Percentiles rank a stretch among this genome's conserved stretches.
These are phyloP conservation scores for Drosophila cognata DNA, from an alignment of 2,888 invertebrate genomes.

Conservation along the genomic window DNA sequence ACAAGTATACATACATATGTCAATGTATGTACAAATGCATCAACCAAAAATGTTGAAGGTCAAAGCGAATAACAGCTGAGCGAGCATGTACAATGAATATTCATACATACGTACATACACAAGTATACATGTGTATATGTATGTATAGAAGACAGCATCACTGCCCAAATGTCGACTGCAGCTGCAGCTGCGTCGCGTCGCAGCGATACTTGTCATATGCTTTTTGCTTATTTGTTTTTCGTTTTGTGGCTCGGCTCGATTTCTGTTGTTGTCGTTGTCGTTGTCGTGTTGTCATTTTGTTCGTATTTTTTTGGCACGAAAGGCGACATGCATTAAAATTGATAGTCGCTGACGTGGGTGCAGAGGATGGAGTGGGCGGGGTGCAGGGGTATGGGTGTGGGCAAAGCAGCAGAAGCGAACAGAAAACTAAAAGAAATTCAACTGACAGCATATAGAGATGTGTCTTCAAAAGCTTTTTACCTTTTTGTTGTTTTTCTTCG, in stretches of 20 bases:
- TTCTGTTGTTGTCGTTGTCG: constrained; percentile 24
- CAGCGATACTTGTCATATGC: constrained; percentile 47
- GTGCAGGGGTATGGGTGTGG: background rate
- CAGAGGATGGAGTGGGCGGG: background rate
- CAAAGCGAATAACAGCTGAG: constrained; percentile 51
- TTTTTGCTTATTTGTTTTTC: constrained; percentile 52
- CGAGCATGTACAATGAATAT: constrained; percentile 8
- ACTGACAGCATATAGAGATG: constrained; percentile 47
- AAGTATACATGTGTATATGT: background rate
- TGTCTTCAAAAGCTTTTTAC: constrained; percentile 44
- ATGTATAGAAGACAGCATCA: constrained; percentile 8
- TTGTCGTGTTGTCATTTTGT: constrained; percentile 27
- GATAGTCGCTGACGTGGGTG: constrained; percentile 47
- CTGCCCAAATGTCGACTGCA: constrained; percentile 32
- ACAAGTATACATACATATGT: background rate
- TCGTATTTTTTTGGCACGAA: constrained; percentile 53
- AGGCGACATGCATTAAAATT: constrained; percentile 62
- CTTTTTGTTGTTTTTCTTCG: constrained; percentile 26
- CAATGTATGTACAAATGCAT: constrained; percentile 12
- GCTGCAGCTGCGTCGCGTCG: constrained; percentile 22
- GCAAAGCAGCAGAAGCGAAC: constrained; percentile 6
- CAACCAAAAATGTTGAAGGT: constrained; percentile 49
- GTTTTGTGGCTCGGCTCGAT: constrained; percentile 16
- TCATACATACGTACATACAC: background rate
- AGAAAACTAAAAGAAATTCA: constrained; percentile 42